Conservation (phyloP, 2,888 invertebrate species). For the Desoria tigrina region DNA sequence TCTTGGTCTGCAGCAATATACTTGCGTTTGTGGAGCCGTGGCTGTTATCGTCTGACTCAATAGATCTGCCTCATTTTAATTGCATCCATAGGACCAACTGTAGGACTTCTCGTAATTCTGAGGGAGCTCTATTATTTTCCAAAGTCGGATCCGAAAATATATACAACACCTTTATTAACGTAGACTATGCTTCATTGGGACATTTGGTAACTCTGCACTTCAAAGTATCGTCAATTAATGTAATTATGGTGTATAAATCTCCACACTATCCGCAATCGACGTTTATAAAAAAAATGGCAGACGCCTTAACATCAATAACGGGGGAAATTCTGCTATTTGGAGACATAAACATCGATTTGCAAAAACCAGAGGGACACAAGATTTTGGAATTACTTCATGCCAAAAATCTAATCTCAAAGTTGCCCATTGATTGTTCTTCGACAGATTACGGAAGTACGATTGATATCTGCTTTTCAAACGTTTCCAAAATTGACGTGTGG, state of each 20-base stretch:
- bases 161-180: no score
- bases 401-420: background rate
- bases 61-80: background rate
- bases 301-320: background rate
- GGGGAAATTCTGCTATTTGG: background rate
- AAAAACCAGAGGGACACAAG: background rate
- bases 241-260: no score
- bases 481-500: background rate
- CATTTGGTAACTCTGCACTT: no score
- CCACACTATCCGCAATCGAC: background rate
- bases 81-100: background rate
- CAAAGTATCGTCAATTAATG: no score
- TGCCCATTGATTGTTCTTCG: conserved; percentile 2
- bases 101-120: background rate
- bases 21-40: conserved; percentile 1
- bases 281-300: background rate
- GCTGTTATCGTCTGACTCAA: background rate
- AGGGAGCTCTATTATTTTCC: background rate
- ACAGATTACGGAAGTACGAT: background rate
- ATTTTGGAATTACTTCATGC: background rate
- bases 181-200: no score
- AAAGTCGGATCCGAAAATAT: no score
- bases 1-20: no score
- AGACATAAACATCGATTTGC: background rate
- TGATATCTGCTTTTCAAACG: conserved; percentile 13